phyloP scores from a whole-genome alignment of 2,797 vertebrate genomes.

The Sphenopsis melanotis region DNA sequence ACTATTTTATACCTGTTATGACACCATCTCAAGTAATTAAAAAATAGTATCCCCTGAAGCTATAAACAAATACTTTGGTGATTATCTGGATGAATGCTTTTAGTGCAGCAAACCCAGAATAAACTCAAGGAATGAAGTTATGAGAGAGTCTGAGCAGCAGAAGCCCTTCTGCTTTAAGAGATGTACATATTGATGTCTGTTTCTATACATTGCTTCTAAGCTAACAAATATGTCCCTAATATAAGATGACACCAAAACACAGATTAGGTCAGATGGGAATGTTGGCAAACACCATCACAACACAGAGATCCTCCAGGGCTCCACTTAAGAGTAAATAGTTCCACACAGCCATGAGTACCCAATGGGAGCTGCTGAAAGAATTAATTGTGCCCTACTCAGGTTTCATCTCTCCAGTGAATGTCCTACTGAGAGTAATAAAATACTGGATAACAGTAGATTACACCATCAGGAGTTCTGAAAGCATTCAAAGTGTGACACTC shows the following conservation, averaged over 20 bases:
- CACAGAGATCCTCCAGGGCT: not conserved
- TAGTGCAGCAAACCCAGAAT: not conserved
- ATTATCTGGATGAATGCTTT: not conserved
- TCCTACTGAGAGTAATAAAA: not conserved
- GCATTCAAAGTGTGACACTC: not conserved
- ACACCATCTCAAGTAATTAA: not conserved
- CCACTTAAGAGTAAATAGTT: not conserved
- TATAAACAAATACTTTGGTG: not conserved
- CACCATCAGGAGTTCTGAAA: not conserved
- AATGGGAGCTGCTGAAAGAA: not conserved
- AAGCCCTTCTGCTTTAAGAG: not conserved
- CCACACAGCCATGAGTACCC: rapidly evolving
- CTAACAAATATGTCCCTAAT: not conserved
- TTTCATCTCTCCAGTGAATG: not conserved
- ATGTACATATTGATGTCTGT: not conserved
- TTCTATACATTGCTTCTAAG: not conserved
- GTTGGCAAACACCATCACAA: not conserved
- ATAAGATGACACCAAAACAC: not conserved
- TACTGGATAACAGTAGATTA: not conserved
- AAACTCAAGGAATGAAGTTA: not conserved
- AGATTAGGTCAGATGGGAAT: not conserved
- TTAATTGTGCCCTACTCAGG: not conserved
- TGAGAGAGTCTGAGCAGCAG: not conserved
- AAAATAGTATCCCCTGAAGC: not conserved
- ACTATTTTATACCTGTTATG: not conserved